Percentiles rank a stretch among this genome's conserved stretches.
These are phyloP conservation scores for Nesometra sesokonis DNA, from an alignment of 35 echinoderm and acorn worm genomes.

Conservation along the genomic window DNA sequence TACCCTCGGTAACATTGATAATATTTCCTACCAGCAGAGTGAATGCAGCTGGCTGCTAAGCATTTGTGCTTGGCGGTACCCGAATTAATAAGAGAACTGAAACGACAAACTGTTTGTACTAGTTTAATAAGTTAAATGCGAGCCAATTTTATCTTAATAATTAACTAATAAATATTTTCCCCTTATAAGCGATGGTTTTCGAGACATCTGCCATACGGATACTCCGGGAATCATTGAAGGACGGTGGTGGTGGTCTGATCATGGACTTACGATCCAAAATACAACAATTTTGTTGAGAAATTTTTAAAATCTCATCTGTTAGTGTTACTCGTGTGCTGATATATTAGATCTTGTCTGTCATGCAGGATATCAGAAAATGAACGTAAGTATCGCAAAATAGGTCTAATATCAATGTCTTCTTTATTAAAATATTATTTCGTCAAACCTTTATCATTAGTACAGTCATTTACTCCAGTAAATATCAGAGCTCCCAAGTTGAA, in stretches of 20 bases:
- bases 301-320: too few relatives aligned
- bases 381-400: too few relatives aligned
- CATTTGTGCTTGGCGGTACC: not conserved
- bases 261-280: not conserved
- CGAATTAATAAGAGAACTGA: not conserved
- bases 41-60: not conserved
- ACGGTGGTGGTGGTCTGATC: not conserved
- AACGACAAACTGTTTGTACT: not conserved
- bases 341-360: too few relatives aligned
- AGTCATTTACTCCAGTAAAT: too few relatives aligned
- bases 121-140: slow-evolving; percentile 1
- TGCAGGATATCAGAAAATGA: too few relatives aligned
- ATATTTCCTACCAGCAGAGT: too few relatives aligned
- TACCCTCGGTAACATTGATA: too few relatives aligned
- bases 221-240: not conserved
- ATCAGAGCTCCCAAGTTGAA: too few relatives aligned
- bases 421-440: too few relatives aligned
- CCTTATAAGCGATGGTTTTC: not conserved
- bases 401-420: too few relatives aligned
- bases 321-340: too few relatives aligned
- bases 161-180: not conserved
- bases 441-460: too few relatives aligned
- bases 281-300: not conserved
- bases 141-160: not conserved
- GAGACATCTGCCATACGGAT: not conserved